Conservation (phyloP, 92 coral and sea anemone genomes). For the Porites lobata region DNA sequence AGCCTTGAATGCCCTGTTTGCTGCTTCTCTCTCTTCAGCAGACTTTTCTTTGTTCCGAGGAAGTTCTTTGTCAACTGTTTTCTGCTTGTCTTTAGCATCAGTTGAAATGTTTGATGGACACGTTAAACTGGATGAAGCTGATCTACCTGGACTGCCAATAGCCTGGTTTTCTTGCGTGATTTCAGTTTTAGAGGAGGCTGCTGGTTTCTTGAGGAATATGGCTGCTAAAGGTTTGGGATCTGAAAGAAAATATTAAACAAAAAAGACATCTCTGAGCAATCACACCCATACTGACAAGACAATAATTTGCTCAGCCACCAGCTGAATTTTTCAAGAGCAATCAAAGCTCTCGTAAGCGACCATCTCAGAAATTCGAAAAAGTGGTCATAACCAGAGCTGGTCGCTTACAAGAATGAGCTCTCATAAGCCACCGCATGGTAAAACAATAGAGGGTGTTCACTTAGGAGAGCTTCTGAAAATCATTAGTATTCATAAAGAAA, state of each 20-base stretch:
- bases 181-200: background rate
- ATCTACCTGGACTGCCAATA: background rate
- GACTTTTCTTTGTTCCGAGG: background rate
- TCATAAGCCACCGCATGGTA: too few species aligned
- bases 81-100: background rate
- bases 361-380: too few species aligned
- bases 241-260: background rate
- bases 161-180: background rate
- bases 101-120: background rate
- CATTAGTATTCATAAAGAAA: too few species aligned
- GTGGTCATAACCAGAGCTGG: too few species aligned
- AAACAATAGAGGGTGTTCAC: too few species aligned
- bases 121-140: background rate
- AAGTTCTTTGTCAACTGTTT: background rate
- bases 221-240: conserved; percentile 42
- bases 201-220: conserved; percentile 34
- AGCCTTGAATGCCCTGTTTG: conserved; percentile 79
- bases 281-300: background rate
- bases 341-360: too few species aligned
- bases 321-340: too few species aligned
- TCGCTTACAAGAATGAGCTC: too few species aligned
- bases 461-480: too few species aligned
- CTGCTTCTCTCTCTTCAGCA: conserved; percentile 56
- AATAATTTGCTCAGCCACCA: too few species aligned
- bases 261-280: background rate